phyloP scores from a whole-genome alignment of 2,797 vertebrate species.

The Spheniscus humboldti region DNA sequence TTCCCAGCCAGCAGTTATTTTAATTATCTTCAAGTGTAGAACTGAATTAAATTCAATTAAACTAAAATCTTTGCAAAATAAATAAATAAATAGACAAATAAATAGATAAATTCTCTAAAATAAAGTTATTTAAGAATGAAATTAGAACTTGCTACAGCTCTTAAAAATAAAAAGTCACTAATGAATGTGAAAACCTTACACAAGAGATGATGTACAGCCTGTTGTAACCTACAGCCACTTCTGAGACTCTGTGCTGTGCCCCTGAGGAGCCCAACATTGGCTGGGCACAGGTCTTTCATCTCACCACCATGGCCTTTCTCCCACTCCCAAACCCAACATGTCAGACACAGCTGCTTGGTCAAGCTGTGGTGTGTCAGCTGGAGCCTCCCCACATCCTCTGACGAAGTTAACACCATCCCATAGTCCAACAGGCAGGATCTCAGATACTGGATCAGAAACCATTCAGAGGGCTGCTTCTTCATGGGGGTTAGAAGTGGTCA shows the following conservation, averaged over 20 bases:
- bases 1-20: conserved; percentile 8
- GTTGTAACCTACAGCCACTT: neutral
- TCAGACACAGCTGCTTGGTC: neutral
- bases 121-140: neutral
- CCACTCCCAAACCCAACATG: neutral
- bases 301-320: neutral
- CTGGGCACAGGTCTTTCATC: neutral
- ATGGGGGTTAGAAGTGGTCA: neutral
- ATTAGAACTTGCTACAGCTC: neutral
- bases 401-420: neutral
- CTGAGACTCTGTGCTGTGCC: neutral
- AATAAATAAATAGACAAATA: neutral
- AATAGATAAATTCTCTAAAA: neutral
- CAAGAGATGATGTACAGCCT: neutral
- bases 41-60: neutral
- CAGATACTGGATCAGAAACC: neutral
- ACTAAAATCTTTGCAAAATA: neutral
- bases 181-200: neutral
- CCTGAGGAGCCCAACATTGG: neutral
- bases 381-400: neutral
- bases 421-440: neutral
- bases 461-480: neutral
- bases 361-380: neutral
- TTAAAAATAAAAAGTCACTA: neutral
- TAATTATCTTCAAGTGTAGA: conserved; percentile 30